Evolutionary conservation across 2,113 vertebrate species (phyloP), one percentile per base, ranked within the genome.

Genomic region (Sporophila hypoxantha): DNA sequence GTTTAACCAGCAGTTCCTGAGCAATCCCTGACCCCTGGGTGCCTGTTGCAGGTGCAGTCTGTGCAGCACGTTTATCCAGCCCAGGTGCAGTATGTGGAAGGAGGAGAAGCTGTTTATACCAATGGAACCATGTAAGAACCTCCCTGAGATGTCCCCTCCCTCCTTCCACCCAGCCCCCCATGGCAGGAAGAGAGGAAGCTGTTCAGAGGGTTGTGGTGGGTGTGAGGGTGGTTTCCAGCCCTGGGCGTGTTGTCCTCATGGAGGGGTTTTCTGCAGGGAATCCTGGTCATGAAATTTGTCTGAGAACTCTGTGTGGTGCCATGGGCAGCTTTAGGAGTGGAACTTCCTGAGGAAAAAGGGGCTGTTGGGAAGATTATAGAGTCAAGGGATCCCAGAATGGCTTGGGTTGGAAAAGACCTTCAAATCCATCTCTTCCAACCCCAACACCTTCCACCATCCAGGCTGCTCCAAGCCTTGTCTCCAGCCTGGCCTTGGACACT

Each of bases 31-130:
- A 85, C 3, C 8, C 34, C 55, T 4, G 80, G 70, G 1, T 95
- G 61, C 78, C 41, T 49, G 32, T 96, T 97, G 15, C 96, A 99
- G 98, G 98, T 99, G 25, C 99, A 98, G 88, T 93, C 98, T 0
- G 98, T 98, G 75, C 98, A 98, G 86, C 99, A 99, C 23, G 97
- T 99, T 9, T 99, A 99, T 86, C 98, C 98, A 8, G 92, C 98
- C 25, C 99, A 99, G 95, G 98, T 99, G 95, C 99, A 99, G 93
- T 99, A 99, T 83, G 98, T 99, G 89, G 99, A 99, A 85, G 98
- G 98, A 39, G 98, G 97, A 66, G 99, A 99, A 36, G 91, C 98
- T 2, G 97, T 99, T 94, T 99, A 99, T 89, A 96, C 98, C 76
- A 99, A 99, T 37, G 98, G 99, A 96, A 98, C 98, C 83, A 98